Evolutionary conservation across 2,888 invertebrate species (phyloP), one percentile per base, ranked within the genome.

Genomic region (Pammene fasciana): DNA sequence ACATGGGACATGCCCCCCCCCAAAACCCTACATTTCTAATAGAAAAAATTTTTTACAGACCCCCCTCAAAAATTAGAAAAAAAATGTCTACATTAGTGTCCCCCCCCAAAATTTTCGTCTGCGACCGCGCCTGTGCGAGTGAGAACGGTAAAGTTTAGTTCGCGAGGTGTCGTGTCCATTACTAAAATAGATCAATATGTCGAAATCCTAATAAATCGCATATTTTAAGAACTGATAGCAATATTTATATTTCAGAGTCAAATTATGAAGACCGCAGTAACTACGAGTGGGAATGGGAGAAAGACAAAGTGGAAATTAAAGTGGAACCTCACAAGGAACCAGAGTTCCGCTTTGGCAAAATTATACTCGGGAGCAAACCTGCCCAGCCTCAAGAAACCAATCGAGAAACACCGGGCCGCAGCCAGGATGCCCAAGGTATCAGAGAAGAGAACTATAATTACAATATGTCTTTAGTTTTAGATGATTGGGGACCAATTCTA

Each of bases 401-500:
- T 16, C 7, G 26, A 16, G 38, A 41, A 13, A 38, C 38, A 38
- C 16, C 34, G 1, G 16, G 14, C 16, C 5, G 5, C 75, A 71
- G 60, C 67, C 68, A 41, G 14, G 36, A 14, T 7, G 36, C 13
- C 8, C 68, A 71, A 43, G 11, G 13, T 43, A 8, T 34, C 7
- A 54, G 34, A 0, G 34, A 5, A 41, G 50, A 74, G 26, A 70
- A 78, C 0, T 0, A 71, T 26, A 70, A 70, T 41, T 56, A 65
- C 9, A 59, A 67, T 10, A 66, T 68, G 54, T 56, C 59, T 50
- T 76, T 86, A 0, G 10, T 70, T 0, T 50, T 87, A 64, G 82
- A 86, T 68, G 78, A 87, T 38, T 87, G 86, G 84, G 76, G 77
- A 0, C 55, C 60, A 0, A 72, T 68, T 1, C 67, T 87, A 0